Conservation (phyloP, 2,888 invertebrate genomes). For the Napeogenes sylphis region DNA sequence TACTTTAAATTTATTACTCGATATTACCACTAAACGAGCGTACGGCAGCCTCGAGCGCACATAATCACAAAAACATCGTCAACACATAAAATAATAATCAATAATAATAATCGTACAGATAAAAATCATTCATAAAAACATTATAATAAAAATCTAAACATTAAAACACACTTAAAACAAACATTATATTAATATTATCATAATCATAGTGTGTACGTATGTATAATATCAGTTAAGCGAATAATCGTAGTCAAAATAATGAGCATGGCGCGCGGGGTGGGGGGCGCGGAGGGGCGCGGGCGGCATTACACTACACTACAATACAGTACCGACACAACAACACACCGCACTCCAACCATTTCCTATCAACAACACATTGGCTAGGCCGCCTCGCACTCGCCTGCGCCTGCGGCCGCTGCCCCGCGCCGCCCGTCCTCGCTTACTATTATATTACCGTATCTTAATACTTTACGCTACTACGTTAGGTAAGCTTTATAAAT, state of each 20-base stretch:
- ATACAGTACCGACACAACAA: slow-evolving; percentile 24
- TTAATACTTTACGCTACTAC: slow-evolving; percentile 78
- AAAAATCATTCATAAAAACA: slow-evolving; percentile 79
- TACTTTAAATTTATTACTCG: slow-evolving; percentile 72
- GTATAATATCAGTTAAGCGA: slow-evolving; percentile 77
- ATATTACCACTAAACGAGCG: slow-evolving; percentile 71
- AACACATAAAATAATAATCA: slow-evolving; percentile 79
- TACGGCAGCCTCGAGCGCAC: slow-evolving; percentile 72
- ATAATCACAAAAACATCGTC: slow-evolving; percentile 76
- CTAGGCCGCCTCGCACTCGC: slow-evolving; percentile 39
- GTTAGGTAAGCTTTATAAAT: slow-evolving; percentile 78
- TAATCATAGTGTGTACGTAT: slow-evolving; percentile 77
- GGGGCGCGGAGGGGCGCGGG: slow-evolving; percentile 42
- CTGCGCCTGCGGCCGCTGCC: slow-evolving; percentile 41
- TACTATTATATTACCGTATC: slow-evolving; percentile 72
- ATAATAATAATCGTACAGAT: slow-evolving; percentile 78
- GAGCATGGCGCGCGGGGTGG: slow-evolving; percentile 68
- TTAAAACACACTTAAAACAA: slow-evolving; percentile 79
- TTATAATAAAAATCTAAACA: slow-evolving; percentile 79
- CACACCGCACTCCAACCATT: slow-evolving; percentile 36
- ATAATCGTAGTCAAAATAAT: slow-evolving; percentile 76
- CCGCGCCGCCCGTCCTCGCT: slow-evolving; percentile 65
- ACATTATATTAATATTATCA: slow-evolving; percentile 78
- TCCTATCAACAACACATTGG: slow-evolving; percentile 50
- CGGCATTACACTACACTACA: slow-evolving; percentile 30